A percentile compares a stretch with the other conserved stretches of the same genome.
phyloP scores from a whole-genome alignment of 1,140 invertebrate genomes.

The Lucilia cuprina region DNA sequence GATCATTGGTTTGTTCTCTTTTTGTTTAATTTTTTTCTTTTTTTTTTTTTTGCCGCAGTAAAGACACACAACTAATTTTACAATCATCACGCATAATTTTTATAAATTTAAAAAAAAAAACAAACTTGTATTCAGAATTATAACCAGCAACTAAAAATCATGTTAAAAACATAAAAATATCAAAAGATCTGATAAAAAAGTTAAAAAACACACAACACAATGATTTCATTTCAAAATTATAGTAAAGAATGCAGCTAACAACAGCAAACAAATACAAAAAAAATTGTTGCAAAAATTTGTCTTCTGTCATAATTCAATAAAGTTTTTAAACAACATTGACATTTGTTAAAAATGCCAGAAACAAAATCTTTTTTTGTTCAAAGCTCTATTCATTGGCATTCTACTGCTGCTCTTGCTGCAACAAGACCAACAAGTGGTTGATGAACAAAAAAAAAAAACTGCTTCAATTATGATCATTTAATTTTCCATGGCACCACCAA shows the following conservation, averaged over 20 bases:
- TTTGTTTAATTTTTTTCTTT: no score
- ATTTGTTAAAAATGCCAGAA: neutral
- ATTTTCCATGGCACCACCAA: slow-evolving; percentile 5
- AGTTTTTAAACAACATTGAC: slow-evolving; percentile 29
- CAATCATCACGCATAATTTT: slow-evolving; percentile 1
- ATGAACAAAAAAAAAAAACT: neutral
- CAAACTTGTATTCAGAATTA: neutral
- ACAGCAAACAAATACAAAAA: neutral
- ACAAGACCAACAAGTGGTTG: no score
- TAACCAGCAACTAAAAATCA: neutral
- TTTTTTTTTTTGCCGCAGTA: neutral
- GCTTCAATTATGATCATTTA: slow-evolving; percentile 32
- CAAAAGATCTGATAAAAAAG: neutral
- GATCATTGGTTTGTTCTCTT: neutral
- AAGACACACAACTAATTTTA: neutral
- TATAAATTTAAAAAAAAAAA: neutral
- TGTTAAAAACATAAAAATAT: neutral
- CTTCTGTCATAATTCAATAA: slow-evolving; percentile 34
- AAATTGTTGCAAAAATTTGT: slow-evolving; percentile 24
- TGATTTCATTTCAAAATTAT: neutral
- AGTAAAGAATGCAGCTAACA: neutral
- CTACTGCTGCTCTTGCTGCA: no score
- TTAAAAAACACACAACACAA: neutral
- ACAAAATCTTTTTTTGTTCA: neutral
- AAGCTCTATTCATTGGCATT: slow-evolving; percentile 5